Percentiles rank a stretch among this genome's conserved stretches.
Conservation (phyloP, 2,797 vertebrate species). For the Zalophus californianus region DNA sequence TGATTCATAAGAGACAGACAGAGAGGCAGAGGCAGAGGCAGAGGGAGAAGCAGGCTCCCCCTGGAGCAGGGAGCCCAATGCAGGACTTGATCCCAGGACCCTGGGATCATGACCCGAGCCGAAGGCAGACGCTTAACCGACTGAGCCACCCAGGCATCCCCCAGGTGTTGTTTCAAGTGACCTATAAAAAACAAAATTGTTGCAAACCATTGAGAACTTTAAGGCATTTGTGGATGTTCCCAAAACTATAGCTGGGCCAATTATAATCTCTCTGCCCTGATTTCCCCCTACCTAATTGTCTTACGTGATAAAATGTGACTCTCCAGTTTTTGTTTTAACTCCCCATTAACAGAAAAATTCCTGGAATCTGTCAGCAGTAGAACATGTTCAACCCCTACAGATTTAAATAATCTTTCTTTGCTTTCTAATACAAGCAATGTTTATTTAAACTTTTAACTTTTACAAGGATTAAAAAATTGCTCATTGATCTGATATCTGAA, state of each 20-base stretch:
- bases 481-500: constrained; percentile 27
- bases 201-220: constrained; percentile 30
- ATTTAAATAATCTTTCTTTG: constrained; percentile 62
- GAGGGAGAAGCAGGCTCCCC: no score
- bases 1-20: no score
- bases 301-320: constrained; percentile 57
- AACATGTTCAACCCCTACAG: not conserved
- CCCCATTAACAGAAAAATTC: constrained; percentile 41
- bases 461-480: constrained; percentile 11
- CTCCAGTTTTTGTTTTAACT: constrained; percentile 59
- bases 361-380: constrained; percentile 17
- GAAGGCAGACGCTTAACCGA: no score
- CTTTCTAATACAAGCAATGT: constrained; percentile 36
- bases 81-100: no score
- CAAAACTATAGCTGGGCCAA: not conserved
- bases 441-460: constrained; percentile 50
- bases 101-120: no score
- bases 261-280: not conserved
- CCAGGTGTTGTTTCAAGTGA: constrained; percentile 52
- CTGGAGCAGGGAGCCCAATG: no score
- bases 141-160: no score
- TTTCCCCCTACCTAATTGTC: not conserved
- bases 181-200: constrained; percentile 46
- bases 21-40: no score
- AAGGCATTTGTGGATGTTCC: not conserved